Percentiles rank a stretch among this genome's conserved stretches.
Evolutionary conservation across 2,113 vertebrate species (phyloP).

Genomic region (human (Homo sapiens)): GRCh38 chr7:25152001-25152500

Average conservation of each 20-base stretch:
- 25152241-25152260: background rate
- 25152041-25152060: background rate
- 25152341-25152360: slow-evolving; percentile 59
- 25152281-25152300: slow-evolving; percentile 37
- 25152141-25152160: background rate
- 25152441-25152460: background rate
- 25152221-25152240: background rate
- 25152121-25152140: background rate
- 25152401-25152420: background rate
- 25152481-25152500: background rate
- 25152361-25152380: background rate
- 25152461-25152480: background rate
- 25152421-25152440: background rate
- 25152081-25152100: background rate
- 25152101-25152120: background rate
- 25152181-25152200: slow-evolving; percentile 4
- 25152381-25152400: slow-evolving; percentile 61
- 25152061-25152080: background rate
- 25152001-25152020: background rate
- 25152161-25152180: background rate
- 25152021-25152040: background rate
- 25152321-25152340: slow-evolving; percentile 65
- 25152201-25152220: background rate
- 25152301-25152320: background rate
- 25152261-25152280: background rate